Evolutionary conservation across 2,113 vertebrate genomes (phyloP), one percentile per base, ranked within the genome.

Genomic region (Casuarius casuarius): DNA sequence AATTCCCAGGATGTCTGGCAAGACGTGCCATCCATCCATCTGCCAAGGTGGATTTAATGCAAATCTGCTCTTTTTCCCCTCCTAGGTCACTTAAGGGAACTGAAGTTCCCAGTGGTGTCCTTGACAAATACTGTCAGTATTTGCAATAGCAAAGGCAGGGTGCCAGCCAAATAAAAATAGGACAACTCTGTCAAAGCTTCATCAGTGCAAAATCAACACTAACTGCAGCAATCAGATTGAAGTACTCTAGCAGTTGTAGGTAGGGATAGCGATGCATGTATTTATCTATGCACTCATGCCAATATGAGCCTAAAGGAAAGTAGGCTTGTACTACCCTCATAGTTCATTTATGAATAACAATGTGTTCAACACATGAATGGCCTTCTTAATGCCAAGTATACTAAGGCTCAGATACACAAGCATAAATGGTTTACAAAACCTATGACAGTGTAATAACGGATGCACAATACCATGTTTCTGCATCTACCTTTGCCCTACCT

Each of bases 131-230:
- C 73, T 72, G 62, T 48, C 85, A 93, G 76, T 65, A 33, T 84
- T 72, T 93, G 83, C 80, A 84, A 65, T n/a, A 90, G 80, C 1
- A 3, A 96, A 86, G 96, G 96, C 68, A 94, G 85, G 66, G 62
- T 93, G 92, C 83, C 95, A 96, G 84, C 52, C 73, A 84, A 90
- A 70, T 61, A 61, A 91, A 96, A 92, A 91, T 68, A 95, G 88
- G 89, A 93, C 80, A 89, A 75, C 68, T 3, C 65, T 74, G 65
- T n/a, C 72, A 93, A 85, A 94, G 73, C 52, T 89, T 89, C 95
- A 94, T 89, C 90, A 93, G 84, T 2, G 0, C 59, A 96, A 95
- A 93, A 95, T 83, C 65, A 59, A 83, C 93, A 88, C 0, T 8
- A 88, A 81, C 28, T 77, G 66, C 80, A 87, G 89, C 84, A 91